phyloP scores from a whole-genome alignment of 2,888 invertebrate genomes.

The Xylocampa areola region DNA sequence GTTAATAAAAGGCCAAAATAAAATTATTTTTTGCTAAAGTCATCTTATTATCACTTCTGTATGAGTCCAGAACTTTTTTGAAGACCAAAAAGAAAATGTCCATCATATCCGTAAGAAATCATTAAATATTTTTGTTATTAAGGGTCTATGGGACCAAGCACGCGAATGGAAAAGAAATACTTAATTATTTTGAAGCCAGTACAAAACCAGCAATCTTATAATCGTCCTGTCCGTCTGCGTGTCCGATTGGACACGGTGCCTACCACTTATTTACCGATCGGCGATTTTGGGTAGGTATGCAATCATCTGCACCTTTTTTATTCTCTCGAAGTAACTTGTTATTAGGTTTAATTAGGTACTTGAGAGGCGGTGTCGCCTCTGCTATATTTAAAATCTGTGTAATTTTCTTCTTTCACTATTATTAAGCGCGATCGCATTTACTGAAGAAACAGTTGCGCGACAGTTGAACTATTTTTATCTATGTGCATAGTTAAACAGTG shows the following conservation, averaged over 20 bases:
- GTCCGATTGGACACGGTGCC: constrained; percentile 21
- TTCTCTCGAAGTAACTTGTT: constrained; percentile 3
- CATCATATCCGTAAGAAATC: no score
- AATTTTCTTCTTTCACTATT: background rate
- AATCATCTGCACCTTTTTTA: constrained; percentile 36
- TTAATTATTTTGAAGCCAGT: constrained; percentile 4
- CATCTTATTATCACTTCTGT: no score
- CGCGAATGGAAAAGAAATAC: background rate
- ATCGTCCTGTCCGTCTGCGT: constrained; percentile 36
- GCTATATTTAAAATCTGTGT: constrained; percentile 4
- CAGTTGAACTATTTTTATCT: no score
- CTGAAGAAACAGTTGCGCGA: no score
- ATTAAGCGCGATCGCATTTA: no score
- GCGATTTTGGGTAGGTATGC: constrained; percentile 27
- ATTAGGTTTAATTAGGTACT: constrained; percentile 33
- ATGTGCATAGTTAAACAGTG: no score
- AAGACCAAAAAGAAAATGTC: no score
- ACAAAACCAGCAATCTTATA: constrained; percentile 30
- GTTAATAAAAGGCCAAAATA: no score
- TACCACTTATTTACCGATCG: constrained; percentile 31
- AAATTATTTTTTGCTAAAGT: no score
- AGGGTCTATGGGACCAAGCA: no score
- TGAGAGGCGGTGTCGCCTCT: constrained; percentile 17
- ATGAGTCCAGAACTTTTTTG: no score
- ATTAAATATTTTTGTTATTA: no score